Conservation (phyloP, 2,113 vertebrate species). For the Prionailurus viverrinus region DNA sequence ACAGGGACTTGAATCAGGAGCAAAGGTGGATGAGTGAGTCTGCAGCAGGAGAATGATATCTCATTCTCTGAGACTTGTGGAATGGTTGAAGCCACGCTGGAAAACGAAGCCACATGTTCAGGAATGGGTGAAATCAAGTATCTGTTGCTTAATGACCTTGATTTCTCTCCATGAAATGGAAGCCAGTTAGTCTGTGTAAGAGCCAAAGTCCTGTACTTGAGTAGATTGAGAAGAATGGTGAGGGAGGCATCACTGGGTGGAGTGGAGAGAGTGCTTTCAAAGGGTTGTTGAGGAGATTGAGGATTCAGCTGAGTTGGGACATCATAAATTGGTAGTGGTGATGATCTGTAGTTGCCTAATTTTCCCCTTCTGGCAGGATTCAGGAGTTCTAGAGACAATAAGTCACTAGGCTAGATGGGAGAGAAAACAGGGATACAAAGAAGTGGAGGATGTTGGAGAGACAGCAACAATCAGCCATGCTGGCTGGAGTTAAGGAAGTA, state of each 20-base stretch:
- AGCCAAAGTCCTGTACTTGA: neutral
- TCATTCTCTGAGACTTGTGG: neutral
- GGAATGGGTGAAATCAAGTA: neutral
- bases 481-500: neutral
- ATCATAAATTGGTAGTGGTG: neutral
- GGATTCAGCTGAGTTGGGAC: neutral
- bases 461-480: neutral
- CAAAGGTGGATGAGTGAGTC: neutral
- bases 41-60: neutral
- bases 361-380: neutral
- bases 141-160: neutral
- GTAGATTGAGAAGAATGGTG: neutral
- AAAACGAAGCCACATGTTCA: neutral
- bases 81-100: neutral
- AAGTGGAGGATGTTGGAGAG: neutral
- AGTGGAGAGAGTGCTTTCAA: neutral
- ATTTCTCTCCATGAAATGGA: slow-evolving; percentile 28
- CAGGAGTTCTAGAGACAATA: neutral
- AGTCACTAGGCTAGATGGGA: neutral
- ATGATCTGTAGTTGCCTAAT: neutral
- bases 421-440: neutral
- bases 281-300: neutral
- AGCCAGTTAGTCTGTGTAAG: neutral
- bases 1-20: neutral
- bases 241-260: neutral